Conservation (phyloP, 23 tunicate genomes). For the Halocynthia aurantium region DNA sequence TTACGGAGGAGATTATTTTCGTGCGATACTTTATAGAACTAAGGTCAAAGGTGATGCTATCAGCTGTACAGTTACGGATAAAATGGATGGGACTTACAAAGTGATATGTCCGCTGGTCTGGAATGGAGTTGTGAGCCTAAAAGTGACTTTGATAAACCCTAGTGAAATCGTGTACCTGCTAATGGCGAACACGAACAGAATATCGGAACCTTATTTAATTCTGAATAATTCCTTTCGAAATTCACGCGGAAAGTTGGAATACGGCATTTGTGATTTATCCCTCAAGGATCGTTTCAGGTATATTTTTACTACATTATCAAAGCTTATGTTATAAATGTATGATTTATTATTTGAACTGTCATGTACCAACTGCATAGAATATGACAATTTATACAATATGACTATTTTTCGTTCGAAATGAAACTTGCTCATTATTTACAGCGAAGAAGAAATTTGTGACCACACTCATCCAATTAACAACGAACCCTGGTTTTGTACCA, state of each 20-base stretch:
- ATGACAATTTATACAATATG: no score
- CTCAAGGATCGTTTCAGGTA: neutral
- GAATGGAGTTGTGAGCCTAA: neutral
- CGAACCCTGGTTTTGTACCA: conserved; percentile 38
- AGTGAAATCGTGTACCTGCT: neutral
- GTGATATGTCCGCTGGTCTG: neutral
- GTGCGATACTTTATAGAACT: neutral
- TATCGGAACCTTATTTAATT: neutral
- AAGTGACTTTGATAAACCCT: neutral
- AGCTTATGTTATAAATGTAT: no score
- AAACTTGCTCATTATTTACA: neutral
- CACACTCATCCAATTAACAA: conserved; percentile 26
- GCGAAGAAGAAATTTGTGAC: conserved; percentile 9
- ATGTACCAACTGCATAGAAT: no score
- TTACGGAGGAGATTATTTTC: conserved; percentile 7
- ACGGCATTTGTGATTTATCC: neutral
- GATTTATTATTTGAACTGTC: no score
- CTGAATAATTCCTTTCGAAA: neutral
- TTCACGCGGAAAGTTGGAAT: neutral
- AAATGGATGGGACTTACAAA: neutral
- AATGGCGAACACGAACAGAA: neutral
- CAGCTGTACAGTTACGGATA: conserved; percentile 7
- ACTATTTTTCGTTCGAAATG: no score
- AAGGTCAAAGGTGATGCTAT: neutral
- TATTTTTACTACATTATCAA: neutral